phyloP scores from a whole-genome alignment of 2,888 invertebrate genomes.

The Melinopterus prodromus region DNA sequence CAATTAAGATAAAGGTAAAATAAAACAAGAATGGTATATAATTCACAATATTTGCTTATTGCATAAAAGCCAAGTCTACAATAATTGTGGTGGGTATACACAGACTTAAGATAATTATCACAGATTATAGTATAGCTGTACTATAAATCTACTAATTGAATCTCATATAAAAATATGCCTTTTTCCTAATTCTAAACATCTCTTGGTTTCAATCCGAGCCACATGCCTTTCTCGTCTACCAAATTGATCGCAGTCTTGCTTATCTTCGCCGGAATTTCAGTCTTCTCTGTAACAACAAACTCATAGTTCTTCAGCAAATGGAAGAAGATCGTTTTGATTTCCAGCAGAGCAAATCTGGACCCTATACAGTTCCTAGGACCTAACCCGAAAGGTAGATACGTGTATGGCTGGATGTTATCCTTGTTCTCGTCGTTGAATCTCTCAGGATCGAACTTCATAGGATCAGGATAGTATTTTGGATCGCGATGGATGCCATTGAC shows the following conservation, averaged over 20 bases:
- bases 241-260: background rate
- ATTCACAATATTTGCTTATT: no score
- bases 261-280: background rate
- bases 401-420: conserved; percentile 59
- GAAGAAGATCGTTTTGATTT: conserved; percentile 49
- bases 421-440: conserved; percentile 64
- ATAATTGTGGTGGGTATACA: no score
- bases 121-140: background rate
- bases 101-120: background rate
- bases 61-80: no score
- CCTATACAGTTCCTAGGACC: conserved; percentile 73
- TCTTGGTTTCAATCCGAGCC: background rate
- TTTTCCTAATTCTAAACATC: background rate
- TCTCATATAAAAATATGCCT: background rate
- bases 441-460: conserved; percentile 53
- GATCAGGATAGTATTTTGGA: conserved; percentile 49
- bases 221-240: background rate
- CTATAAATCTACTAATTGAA: background rate
- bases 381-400: conserved; percentile 55
- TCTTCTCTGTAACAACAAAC: background rate
- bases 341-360: conserved; percentile 51
- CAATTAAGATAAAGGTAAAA: no score
- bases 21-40: no score
- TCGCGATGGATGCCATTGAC: conserved; percentile 49
- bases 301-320: background rate